Evolutionary conservation across 23 tunicate species (phyloP), one percentile per base, ranked within the genome.

Genomic region (Oikopleura vanhoeffeni): DNA sequence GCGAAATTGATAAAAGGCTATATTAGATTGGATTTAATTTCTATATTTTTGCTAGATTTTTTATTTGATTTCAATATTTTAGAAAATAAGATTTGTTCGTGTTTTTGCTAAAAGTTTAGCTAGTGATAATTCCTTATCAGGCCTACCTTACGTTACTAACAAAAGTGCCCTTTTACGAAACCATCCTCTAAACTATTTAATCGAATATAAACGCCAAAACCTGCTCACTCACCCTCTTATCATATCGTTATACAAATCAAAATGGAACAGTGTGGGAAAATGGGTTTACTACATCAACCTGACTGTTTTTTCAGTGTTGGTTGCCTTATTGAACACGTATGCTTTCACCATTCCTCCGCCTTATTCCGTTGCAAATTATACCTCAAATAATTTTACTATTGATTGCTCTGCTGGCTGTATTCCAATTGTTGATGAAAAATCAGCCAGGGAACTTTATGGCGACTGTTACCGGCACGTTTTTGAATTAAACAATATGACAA

Each of bases 141-240:
- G n/a, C n/a, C n/a, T n/a, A n/a, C 88, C 98, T 0, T 93, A 93
- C 82, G n/a, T 88, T 13, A 67, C 42, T 41, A 89, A 93, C 41
- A 40, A 91, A 0, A 40, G 41, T 13, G 34, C 88, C 41, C 76
- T 93, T 39, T 83, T 64, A 57, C 75, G 85, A 39, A 93, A 93
- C 57, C 98, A 93, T 57, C 93, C 97, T 0, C 85, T 93, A 0
- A 76, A 3, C 57, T 83, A 89, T 83, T 88, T 93, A 91, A 91
- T 93, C n/a, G 85, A 86, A 76, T 88, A 91, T 41, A 85, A 88
- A 76, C 83, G 94, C 39, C 89, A 86, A 39, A 67, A 40, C 83
- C 85, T 93, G 39, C 76, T 93, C 84, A 87, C 94, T 41, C 94
- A 93, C 71, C 98, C 98, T 32, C 94, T 93, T 84, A 94, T 90